Percentiles rank a stretch among this genome's conserved stretches.
These are phyloP conservation scores for Aphis craccivora DNA, from an alignment of 1,140 invertebrate species.

Conservation along the genomic window DNA sequence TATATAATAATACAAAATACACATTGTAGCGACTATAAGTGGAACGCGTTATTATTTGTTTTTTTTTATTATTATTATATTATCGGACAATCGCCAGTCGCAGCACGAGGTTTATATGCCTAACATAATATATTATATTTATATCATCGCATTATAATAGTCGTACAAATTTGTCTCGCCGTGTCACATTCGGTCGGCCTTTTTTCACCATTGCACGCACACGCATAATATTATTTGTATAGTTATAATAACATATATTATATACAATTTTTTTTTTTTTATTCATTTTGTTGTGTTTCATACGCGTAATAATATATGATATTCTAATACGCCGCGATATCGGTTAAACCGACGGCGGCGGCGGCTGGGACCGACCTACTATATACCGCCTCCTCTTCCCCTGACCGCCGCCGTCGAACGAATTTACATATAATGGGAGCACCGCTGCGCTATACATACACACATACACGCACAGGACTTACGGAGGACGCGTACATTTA, in stretches of 20 bases:
- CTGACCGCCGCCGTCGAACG: background rate
- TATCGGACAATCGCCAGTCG: background rate
- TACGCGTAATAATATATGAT: background rate
- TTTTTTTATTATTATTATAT: background rate
- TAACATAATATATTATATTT: background rate
- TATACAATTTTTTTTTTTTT: background rate
- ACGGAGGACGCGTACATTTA: background rate
- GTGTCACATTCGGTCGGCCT: background rate
- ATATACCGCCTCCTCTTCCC: background rate
- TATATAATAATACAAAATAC: background rate
- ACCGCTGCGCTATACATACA: background rate
- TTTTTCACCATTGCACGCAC: background rate
- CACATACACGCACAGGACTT: background rate
- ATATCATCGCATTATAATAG: background rate
- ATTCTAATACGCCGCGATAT: background rate
- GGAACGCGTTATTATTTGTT: background rate
- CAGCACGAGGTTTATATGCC: background rate
- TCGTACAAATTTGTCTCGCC: constrained; percentile 38
- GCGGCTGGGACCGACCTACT: background rate
- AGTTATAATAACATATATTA: constrained; percentile 13
- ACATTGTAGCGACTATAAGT: background rate
- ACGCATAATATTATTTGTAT: background rate
- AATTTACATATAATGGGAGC: constrained; percentile 53
- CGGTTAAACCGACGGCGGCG: constrained; percentile 25
- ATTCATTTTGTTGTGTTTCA: background rate